These are phyloP conservation scores for Tiliqua scincoides DNA, from an alignment of 2,113 vertebrate genomes.

Conservation along the genomic window DNA sequence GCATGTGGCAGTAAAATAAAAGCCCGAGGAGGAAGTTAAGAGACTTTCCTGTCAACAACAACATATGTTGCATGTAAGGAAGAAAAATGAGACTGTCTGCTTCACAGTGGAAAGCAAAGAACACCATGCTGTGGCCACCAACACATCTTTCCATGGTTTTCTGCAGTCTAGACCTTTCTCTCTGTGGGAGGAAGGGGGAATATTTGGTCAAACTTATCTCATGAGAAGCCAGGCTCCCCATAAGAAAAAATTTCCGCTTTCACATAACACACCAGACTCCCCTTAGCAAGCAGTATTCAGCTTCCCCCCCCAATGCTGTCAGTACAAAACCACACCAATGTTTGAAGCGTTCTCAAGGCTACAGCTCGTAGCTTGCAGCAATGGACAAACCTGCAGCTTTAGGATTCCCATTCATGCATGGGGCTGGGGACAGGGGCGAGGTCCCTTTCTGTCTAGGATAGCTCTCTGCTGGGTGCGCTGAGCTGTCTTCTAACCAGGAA, in stretches of 20 bases:
- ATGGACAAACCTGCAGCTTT: constrained; percentile 33
- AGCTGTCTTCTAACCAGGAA: background rate
- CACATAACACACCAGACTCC: constrained; percentile 4
- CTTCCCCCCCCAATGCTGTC: constrained; percentile 20
- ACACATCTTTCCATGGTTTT: background rate
- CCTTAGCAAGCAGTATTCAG: constrained; percentile 5
- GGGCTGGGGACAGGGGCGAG: constrained; percentile 46
- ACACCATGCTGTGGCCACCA: constrained; percentile 3
- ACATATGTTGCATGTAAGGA: background rate
- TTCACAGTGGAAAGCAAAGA: constrained; percentile 26
- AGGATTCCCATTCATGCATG: constrained; percentile 37
- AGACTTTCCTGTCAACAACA: background rate
- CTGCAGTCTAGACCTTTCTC: background rate
- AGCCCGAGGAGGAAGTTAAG: constrained; percentile 25
- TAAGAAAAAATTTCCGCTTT: constrained; percentile 46
- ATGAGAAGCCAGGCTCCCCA: constrained; percentile 35
- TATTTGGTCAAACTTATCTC: background rate
- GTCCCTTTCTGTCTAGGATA: background rate
- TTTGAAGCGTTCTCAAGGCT: constrained; percentile 11
- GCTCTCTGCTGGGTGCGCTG: constrained; percentile 12
- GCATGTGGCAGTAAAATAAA: background rate
- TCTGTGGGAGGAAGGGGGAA: constrained; percentile 4
- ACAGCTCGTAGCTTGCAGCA: constrained; percentile 26
- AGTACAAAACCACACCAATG: constrained; percentile 31
- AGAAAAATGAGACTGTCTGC: constrained; percentile 19